A percentile compares a stretch with the other conserved stretches of the same genome.
Evolutionary conservation across 2,113 vertebrate genomes (phyloP).

Genomic region (Callipepla californica): DNA sequence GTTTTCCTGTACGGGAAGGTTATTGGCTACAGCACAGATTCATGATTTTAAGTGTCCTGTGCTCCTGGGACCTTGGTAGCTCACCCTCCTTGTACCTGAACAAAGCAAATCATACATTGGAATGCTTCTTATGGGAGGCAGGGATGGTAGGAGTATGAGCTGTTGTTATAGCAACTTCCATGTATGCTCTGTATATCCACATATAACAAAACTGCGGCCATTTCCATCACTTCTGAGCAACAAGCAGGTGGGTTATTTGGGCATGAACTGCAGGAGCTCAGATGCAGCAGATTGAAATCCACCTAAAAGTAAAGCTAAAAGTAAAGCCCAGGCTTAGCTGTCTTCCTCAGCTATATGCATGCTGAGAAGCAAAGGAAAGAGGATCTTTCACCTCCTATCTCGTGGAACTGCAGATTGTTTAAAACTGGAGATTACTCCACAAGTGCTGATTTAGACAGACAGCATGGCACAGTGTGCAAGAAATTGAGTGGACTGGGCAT

Average conservation of each 20-base stretch:
- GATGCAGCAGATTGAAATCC: not conserved
- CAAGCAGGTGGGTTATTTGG: not conserved
- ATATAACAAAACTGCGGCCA: not conserved
- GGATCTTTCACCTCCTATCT: not conserved
- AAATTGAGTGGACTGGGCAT: not conserved
- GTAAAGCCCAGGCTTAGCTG: not conserved
- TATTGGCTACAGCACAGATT: not conserved
- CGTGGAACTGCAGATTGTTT: not conserved
- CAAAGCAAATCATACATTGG: fast-evolving
- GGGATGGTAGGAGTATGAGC: not conserved
- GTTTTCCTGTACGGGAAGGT: not conserved
- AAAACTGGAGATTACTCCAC: not conserved
- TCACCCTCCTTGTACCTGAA: not conserved
- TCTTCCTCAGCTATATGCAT: not conserved
- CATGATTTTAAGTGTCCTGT: not conserved
- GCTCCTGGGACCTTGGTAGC: not conserved
- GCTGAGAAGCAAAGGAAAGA: not conserved
- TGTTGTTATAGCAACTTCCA: not conserved
- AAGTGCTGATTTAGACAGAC: not conserved
- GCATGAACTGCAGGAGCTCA: not conserved
- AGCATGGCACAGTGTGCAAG: not conserved
- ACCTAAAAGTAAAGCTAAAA: not conserved
- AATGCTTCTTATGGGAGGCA: not conserved
- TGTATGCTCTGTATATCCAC: not conserved
- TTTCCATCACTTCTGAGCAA: not conserved